Conservation (phyloP, 2,113 vertebrate genomes). For the Opisthocomus hoazin region DNA sequence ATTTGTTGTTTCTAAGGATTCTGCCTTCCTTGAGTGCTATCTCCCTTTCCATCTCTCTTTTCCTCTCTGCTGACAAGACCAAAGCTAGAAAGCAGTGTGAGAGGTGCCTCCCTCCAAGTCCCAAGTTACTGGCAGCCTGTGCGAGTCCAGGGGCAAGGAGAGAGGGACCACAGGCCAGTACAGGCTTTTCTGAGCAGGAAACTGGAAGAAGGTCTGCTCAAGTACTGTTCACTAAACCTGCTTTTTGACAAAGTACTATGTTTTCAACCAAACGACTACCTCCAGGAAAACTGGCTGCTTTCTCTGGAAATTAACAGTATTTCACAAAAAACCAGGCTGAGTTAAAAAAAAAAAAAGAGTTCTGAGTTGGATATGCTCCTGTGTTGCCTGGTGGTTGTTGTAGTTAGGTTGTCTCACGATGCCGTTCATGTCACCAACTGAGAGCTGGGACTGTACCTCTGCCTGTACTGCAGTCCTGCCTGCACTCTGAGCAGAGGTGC, state of each 20-base stretch:
- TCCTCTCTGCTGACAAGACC: not conserved
- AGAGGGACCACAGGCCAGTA: not conserved
- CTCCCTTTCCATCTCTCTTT: not conserved
- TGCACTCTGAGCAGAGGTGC: not conserved
- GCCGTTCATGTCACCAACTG: fast-evolving
- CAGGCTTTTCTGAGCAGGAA: not conserved
- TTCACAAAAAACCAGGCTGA: not conserved
- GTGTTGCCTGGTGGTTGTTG: not conserved
- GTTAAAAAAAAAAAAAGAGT: not conserved
- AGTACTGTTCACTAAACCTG: not conserved
- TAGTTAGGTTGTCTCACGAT: not conserved
- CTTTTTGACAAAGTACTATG: not conserved
- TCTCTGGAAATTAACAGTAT: not conserved
- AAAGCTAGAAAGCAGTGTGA: not conserved
- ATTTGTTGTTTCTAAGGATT: not conserved
- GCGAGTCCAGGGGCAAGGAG: not conserved
- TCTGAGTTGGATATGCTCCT: not conserved
- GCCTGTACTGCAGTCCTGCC: not conserved
- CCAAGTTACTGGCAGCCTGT: not conserved
- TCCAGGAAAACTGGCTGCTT: not conserved
- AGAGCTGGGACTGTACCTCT: not conserved
- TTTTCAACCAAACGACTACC: not conserved
- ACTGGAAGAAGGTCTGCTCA: not conserved
- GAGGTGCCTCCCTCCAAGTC: not conserved
- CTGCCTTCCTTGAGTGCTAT: not conserved